A percentile compares a stretch with the other conserved stretches of the same genome.
Conservation (phyloP, 1,140 invertebrate genomes). For the Solenopsis invicta region DNA sequence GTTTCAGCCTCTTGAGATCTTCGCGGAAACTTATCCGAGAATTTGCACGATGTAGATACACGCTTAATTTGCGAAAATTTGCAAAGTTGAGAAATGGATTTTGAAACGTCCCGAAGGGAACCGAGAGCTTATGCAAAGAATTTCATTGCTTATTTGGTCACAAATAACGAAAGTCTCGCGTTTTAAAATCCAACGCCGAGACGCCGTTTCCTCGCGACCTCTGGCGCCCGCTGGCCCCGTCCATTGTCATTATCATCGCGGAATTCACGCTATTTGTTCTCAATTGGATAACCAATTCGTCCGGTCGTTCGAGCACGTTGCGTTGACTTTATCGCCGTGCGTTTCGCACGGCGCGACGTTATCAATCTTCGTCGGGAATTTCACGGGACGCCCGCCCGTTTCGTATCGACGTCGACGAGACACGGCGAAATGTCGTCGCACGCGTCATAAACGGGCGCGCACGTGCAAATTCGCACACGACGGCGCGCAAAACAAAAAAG, state of each 20-base stretch:
- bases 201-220: neutral
- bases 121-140: neutral
- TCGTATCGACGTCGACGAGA: conserved; percentile 45
- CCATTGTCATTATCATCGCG: conserved; percentile 14
- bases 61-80: conserved; percentile 8
- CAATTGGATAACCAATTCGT: conserved; percentile 42
- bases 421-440: conserved; percentile 46
- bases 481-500: neutral
- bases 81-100: neutral
- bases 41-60: conserved; percentile 43
- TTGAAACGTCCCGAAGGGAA: neutral
- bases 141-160: neutral
- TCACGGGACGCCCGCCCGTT: conserved; percentile 40
- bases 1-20: conserved; percentile 51
- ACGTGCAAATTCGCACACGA: conserved; percentile 45
- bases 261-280: conserved; percentile 27
- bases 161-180: neutral
- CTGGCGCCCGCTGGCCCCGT: neutral
- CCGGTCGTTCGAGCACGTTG: neutral
- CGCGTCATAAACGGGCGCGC: conserved; percentile 37
- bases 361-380: conserved; percentile 61
- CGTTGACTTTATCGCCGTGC: conserved; percentile 41
- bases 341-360: conserved; percentile 6
- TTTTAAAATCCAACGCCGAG: neutral
- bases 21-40: conserved; percentile 43